Percentiles rank a stretch among this genome's conserved stretches.
Evolutionary conservation across 2,113 vertebrate genomes (phyloP).

Genomic region (Gallinago paraguaiae): DNA sequence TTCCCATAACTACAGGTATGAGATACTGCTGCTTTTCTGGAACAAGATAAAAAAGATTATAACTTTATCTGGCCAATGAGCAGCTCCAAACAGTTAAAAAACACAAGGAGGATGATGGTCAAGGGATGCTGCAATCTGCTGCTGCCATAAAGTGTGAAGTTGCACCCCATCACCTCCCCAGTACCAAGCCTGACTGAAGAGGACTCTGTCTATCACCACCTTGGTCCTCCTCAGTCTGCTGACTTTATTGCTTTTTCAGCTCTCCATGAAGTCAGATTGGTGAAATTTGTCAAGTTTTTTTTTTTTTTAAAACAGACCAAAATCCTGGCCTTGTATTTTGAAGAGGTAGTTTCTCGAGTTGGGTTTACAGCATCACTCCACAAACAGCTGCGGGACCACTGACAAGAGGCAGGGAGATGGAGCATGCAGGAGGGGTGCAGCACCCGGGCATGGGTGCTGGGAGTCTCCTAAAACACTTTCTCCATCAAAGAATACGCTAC

Average conservation of each 20-base stretch:
- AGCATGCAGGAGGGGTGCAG: background rate
- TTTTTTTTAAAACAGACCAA: background rate
- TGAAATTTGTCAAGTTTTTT: background rate
- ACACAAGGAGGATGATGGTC: background rate
- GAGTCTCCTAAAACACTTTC: background rate
- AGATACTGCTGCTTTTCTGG: background rate
- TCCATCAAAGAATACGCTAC: background rate
- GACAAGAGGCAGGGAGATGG: background rate
- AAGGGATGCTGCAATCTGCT: background rate
- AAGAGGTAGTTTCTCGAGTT: background rate
- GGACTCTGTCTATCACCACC: background rate
- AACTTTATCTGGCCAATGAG: background rate
- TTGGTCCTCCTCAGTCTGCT: background rate
- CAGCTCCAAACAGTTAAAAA: background rate
- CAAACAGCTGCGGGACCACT: background rate
- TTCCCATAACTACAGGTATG: background rate
- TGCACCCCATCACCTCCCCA: background rate
- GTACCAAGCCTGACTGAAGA: background rate
- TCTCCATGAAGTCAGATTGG: background rate
- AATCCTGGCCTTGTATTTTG: background rate
- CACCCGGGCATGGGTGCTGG: background rate
- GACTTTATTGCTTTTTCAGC: background rate
- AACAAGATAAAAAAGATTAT: background rate
- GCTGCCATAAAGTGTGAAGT: background rate
- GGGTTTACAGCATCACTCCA: background rate